Percentiles rank a stretch among this genome's conserved stretches.
Conservation (phyloP, 2,888 invertebrate species). For the Xanthostigma xanthostigma region DNA sequence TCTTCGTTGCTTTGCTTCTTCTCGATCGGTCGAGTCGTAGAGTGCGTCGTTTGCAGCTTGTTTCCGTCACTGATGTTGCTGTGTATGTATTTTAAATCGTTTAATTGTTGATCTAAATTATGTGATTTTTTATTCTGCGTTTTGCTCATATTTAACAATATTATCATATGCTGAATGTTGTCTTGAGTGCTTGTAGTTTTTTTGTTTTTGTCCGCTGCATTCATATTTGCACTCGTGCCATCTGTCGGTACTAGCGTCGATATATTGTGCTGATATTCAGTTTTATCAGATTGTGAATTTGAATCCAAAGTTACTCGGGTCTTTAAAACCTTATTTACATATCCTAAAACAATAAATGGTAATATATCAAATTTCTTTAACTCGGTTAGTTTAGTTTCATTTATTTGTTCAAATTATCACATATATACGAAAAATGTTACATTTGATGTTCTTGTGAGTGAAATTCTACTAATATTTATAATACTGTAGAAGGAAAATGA, state of each 20-base stretch:
- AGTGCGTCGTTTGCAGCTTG: no score
- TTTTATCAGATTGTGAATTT: background rate
- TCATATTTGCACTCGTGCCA: background rate
- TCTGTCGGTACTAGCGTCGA: background rate
- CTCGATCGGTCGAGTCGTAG: no score
- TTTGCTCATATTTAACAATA: background rate
- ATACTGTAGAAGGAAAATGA: no score
- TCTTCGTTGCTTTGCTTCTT: no score
- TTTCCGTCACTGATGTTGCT: no score
- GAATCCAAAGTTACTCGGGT: conserved; percentile 2
- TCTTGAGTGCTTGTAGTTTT: background rate
- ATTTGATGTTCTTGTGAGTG: no score
- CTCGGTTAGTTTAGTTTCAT: no score
- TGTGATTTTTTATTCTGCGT: background rate
- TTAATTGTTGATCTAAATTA: no score
- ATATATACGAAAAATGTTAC: no score
- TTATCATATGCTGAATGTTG: conserved; percentile 6
- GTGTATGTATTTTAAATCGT: no score
- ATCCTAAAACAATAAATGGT: background rate
- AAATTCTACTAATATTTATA: no score
- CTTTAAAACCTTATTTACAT: conserved; percentile 2
- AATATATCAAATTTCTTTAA: background rate
- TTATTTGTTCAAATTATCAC: no score
- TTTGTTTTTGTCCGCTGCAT: background rate
- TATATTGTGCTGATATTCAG: background rate